Evolutionary conservation across 2,113 vertebrate species (phyloP), one percentile per base, ranked within the genome.

Genomic region (Heloderma charlesbogerti): DNA sequence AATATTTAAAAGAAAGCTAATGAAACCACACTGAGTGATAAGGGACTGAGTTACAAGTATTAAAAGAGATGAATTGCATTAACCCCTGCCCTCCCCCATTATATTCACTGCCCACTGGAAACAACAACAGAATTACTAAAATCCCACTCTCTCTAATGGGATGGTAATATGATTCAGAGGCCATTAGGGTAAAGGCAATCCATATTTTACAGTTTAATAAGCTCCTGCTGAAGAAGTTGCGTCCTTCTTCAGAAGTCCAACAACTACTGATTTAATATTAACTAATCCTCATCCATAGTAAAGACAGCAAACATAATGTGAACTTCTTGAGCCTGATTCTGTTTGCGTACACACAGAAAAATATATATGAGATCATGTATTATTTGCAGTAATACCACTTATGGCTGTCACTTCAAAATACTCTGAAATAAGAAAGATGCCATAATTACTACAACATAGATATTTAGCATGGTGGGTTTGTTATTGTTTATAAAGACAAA

Each of bases 131-230:
- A 98, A 98, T 98, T 97, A 98, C 97, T 97, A 97, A 98, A 98
- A 98, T 97, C 97, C 97, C 96, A 96, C 97, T 95, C 96, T 97
- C 96, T 98, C 98, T 98, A 98, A 98, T 98, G 97, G 98, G 97
- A 98, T 98, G 98, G 96, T 98, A 98, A 98, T 98, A 97, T 97
- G 97, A 98, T 97, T 98, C 98, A 97, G 97, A 97, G 97, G 98
- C 97, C 98, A 97, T 97, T 97, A 97, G 97, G 98, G 98, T 98
- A 98, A 98, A 98, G 97, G 95, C 97, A 98, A 98, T 98, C 97
- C 97, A 98, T 98, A 98, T 98, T 98, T 98, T 96, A 97, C 94
- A 97, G 94, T 96, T 96, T 98, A 98, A 98, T 98, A 98, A 97
- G 98, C 97, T 97, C 95, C 93, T 95, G 94, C 95, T 97, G 95